Conservation (phyloP, 2,888 invertebrate species). For the Drosophila limbata region DNA sequence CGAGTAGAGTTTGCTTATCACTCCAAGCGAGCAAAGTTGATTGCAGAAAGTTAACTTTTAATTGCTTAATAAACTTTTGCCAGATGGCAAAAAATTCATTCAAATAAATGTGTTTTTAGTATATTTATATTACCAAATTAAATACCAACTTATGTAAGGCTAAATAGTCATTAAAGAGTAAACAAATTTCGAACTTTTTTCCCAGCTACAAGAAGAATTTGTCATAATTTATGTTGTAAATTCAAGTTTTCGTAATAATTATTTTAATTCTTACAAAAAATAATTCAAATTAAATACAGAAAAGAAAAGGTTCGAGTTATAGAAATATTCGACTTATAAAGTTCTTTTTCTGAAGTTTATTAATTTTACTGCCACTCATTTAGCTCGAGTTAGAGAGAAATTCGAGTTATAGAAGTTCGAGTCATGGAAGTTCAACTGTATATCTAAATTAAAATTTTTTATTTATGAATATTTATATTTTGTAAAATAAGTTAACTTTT, state of each 20-base stretch:
- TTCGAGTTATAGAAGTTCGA: too few species aligned
- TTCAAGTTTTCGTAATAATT: too few species aligned
- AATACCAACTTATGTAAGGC: background rate
- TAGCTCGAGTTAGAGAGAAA: too few species aligned
- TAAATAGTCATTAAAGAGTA: background rate
- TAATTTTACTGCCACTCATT: too few species aligned
- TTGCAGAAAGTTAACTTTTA: conserved; percentile 13
- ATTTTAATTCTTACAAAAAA: too few species aligned
- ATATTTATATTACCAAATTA: background rate
- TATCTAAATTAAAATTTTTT: too few species aligned
- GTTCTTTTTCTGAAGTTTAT: too few species aligned
- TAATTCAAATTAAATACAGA: too few species aligned
- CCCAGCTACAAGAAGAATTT: background rate
- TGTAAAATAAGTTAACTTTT: background rate
- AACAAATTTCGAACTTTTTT: background rate
- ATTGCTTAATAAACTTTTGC: conserved; percentile 18
- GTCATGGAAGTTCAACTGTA: too few species aligned
- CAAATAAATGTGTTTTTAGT: background rate
- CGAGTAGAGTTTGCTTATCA: background rate
- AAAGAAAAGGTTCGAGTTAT: too few species aligned
- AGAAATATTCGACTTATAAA: too few species aligned
- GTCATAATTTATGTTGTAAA: background rate
- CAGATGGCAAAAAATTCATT: background rate
- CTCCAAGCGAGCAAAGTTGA: background rate
- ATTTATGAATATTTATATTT: too few species aligned